Percentiles rank a stretch among this genome's conserved stretches.
phyloP scores from a whole-genome alignment of 2,888 invertebrate species.

The Ceraclea dissimilis region DNA sequence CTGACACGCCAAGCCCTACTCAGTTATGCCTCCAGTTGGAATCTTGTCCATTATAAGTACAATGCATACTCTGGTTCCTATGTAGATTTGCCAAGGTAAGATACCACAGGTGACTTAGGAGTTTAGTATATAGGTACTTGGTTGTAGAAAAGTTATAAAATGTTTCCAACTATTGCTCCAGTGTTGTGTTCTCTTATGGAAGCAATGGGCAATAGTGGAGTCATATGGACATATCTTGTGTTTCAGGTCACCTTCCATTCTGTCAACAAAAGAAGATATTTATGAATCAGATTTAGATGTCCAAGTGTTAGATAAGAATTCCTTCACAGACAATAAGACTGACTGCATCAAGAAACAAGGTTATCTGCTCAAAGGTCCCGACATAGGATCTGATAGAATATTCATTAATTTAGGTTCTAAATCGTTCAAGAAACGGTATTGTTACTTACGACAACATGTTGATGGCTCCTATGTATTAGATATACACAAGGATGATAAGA shows the following conservation, averaged over 20 bases:
- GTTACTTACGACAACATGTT: conserved; percentile 82
- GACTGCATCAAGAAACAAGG: conserved; percentile 85
- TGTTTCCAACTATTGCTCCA: neutral
- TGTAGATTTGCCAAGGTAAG: conserved; percentile 74
- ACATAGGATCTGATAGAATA: conserved; percentile 82
- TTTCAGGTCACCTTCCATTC: conserved; percentile 39
- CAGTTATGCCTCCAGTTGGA: conserved; percentile 82
- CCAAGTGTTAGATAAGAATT: conserved; percentile 71
- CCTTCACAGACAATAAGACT: conserved; percentile 53
- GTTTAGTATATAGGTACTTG: conserved; percentile 12
- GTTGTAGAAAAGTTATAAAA: neutral
- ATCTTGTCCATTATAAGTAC: conserved; percentile 87
- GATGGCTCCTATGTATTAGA: conserved; percentile 88
- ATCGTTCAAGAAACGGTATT: conserved; percentile 84
- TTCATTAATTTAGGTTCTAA: conserved; percentile 88
- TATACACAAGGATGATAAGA: conserved; percentile 88
- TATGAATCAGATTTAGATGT: conserved; percentile 86
- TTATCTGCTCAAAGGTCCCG: conserved; percentile 85
- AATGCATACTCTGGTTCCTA: conserved; percentile 81
- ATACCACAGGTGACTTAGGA: no score
- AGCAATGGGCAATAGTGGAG: no score
- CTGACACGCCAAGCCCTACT: conserved; percentile 55
- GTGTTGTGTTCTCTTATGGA: no score
- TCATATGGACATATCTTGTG: neutral
- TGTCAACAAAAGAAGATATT: conserved; percentile 69